Evolutionary conservation across 2,888 invertebrate genomes (phyloP).

Genomic region (Drosophila lutescens): DNA sequence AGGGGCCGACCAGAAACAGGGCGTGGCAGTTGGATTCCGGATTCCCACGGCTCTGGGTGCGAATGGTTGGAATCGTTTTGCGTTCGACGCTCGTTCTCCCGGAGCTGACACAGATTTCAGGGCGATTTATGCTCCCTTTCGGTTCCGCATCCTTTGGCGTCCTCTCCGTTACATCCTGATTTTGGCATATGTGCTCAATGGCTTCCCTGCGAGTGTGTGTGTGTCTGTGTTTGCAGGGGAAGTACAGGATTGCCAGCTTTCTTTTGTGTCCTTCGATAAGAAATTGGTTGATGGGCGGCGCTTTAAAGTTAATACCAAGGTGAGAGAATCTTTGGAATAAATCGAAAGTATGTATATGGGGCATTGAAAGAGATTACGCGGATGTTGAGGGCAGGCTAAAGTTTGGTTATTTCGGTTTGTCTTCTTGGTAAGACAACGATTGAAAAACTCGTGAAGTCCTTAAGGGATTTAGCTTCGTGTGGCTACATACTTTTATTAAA

Average conservation of each 20-base stretch:
- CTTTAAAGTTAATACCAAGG: conserved; percentile 46
- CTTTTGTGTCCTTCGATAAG: conserved; percentile 28
- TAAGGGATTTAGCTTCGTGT: neutral
- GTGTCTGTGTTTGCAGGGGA: conserved; percentile 1
- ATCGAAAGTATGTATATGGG: conserved; percentile 7
- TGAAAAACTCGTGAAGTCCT: neutral
- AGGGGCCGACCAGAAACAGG: conserved; percentile 19
- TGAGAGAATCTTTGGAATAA: conserved; percentile 1
- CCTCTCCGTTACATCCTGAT: conserved; percentile 11
- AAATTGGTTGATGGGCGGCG: conserved; percentile 31
- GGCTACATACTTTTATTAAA: no score
- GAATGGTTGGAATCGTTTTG: conserved; percentile 47
- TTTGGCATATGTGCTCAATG: conserved; percentile 42
- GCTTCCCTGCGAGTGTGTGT: neutral
- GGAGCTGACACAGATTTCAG: conserved; percentile 57
- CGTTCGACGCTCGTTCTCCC: conserved; percentile 38
- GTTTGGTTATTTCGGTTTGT: neutral
- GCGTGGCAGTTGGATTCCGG: conserved; percentile 46
- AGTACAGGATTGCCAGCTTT: conserved; percentile 19
- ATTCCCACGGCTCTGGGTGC: conserved; percentile 28
- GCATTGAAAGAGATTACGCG: conserved; percentile 22
- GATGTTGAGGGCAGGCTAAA: conserved; percentile 6
- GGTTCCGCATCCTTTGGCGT: conserved; percentile 6
- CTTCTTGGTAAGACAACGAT: conserved; percentile 1
- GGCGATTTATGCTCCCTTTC: conserved; percentile 39